These are phyloP conservation scores for Dinocampus coccinellae DNA, from an alignment of 2,888 invertebrate species.

Conservation along the genomic window DNA sequence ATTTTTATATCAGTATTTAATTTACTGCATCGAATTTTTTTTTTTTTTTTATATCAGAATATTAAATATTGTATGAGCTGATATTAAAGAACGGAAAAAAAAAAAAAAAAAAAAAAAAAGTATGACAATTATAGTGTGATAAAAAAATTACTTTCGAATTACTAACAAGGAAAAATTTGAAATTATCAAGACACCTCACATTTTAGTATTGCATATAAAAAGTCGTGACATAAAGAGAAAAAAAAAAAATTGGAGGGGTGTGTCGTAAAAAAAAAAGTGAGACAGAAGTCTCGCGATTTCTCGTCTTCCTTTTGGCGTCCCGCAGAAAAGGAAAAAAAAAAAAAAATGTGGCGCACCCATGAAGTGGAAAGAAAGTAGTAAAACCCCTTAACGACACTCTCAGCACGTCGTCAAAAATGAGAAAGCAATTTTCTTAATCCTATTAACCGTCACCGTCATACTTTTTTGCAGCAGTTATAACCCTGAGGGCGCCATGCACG, in stretches of 20 bases:
- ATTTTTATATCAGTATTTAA: too few relatives aligned
- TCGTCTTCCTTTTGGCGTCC: too few relatives aligned
- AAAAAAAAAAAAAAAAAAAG: too few relatives aligned
- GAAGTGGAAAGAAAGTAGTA: slow-evolving; percentile 6
- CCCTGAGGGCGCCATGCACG: not conserved
- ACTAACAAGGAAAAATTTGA: not conserved
- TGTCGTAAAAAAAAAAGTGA: not conserved
- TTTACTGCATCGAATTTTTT: too few relatives aligned
- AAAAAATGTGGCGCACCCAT: not conserved
- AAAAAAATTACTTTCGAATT: not conserved
- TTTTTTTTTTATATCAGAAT: too few relatives aligned
- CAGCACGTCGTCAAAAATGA: slow-evolving; percentile 31
- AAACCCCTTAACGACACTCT: slow-evolving; percentile 30
- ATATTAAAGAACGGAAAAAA: too few relatives aligned
- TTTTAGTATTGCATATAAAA: not conserved
- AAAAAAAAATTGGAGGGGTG: not conserved
- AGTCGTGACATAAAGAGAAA: not conserved
- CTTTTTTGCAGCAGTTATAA: slow-evolving; percentile 22
- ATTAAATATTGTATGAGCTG: not conserved
- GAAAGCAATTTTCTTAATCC: slow-evolving; percentile 39
- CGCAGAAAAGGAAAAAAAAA: not conserved
- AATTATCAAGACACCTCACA: not conserved
- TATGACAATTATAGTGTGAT: not conserved
- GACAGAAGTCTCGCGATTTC: not conserved
- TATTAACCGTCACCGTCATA: slow-evolving; percentile 31